Evolutionary conservation across 2,888 invertebrate genomes (phyloP), one percentile per base, ranked within the genome.

Genomic region (Drosophila bunnanda): DNA sequence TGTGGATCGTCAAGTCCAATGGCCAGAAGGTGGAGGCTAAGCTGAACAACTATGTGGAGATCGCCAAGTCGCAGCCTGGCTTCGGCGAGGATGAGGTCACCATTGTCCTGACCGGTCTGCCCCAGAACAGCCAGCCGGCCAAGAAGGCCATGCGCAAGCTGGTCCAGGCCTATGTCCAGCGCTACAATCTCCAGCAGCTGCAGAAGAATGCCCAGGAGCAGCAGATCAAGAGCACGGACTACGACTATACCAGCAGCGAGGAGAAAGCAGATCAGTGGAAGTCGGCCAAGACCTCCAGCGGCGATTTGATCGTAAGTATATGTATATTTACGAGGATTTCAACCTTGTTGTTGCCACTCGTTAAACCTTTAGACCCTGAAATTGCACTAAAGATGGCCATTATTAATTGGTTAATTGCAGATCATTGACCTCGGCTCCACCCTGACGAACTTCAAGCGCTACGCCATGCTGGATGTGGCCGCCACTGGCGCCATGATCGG

Each of bases 21-120:
- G 90, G 90, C 41, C 73, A 89, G 4, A 86, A 88, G 53, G 61
- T 83, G 32, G 76, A 79, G 25, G 75, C 79, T 55, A 89, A 84
- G 28, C 46, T 84, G 78, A 84, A 76, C 89, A 89, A 89, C 70
- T 89, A 76, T 39, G 84, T 84, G 22, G 57, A 78, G 54, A 86
- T 75, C 67, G 84, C 84, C 5, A 66, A 58, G 48, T 48, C 69
- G 25, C 68, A 64, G 66, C 22, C 62, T 39, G 71, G 82, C 8
- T 85, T 92, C 48, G 90, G 79, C 34, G 72, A 82, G 53, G 87
- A 91, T 50, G 92, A 92, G 75, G 87, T 91, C 4, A 90, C 92
- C 66, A 79, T 91, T 69, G 85, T 89, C 36, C 75, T 91, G n/a
- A 90, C 92, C 28, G 92, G 91, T 32, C 65, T 92, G 64, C 83